A percentile compares a stretch with the other conserved stretches of the same genome.
Conservation (phyloP, 92 coral and sea anemone genomes). For the Palythoa heliodiscus region DNA sequence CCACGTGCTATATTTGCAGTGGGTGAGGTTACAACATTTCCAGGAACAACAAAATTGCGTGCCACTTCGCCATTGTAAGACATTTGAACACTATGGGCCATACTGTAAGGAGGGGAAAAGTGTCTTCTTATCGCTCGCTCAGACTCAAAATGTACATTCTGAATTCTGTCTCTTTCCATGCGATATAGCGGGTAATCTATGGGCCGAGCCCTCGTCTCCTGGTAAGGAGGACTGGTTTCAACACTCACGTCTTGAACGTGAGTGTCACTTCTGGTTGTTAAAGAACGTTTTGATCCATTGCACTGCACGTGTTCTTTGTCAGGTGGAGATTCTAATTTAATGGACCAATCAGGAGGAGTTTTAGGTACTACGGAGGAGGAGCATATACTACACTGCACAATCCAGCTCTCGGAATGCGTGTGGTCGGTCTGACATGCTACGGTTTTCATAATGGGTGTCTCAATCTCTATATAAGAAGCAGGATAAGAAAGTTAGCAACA, state of each 20-base stretch:
- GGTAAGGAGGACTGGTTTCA: not conserved
- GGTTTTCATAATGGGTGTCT: slow-evolving; percentile 31
- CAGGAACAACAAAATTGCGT: not conserved
- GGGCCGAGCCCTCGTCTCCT: not conserved
- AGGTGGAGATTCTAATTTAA: slow-evolving; percentile 15
- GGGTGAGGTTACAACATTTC: slow-evolving; percentile 9
- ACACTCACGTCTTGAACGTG: slow-evolving; percentile 32
- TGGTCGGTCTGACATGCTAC: slow-evolving; percentile 36
- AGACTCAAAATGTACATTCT: not conserved
- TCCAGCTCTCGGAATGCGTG: slow-evolving; percentile 40
- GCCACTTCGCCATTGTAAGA: not conserved
- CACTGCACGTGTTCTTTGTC: not conserved
- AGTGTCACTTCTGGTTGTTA: slow-evolving; percentile 8
- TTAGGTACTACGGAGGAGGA: slow-evolving; percentile 22
- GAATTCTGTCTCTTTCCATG: slow-evolving; percentile 21
- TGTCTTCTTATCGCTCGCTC: not conserved
- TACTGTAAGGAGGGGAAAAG: not conserved
- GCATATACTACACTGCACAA: slow-evolving; percentile 31
- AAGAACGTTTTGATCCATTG: not conserved
- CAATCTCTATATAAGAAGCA: not conserved
- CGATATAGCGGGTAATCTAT: not conserved
- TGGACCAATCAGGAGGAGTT: slow-evolving; percentile 7
- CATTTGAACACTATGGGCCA: slow-evolving; percentile 6
- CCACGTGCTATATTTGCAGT: not conserved
- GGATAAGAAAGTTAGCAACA: too few relatives aligned